These are phyloP conservation scores for Caretta caretta DNA, from an alignment of 2,113 vertebrate species.

Conservation along the genomic window DNA sequence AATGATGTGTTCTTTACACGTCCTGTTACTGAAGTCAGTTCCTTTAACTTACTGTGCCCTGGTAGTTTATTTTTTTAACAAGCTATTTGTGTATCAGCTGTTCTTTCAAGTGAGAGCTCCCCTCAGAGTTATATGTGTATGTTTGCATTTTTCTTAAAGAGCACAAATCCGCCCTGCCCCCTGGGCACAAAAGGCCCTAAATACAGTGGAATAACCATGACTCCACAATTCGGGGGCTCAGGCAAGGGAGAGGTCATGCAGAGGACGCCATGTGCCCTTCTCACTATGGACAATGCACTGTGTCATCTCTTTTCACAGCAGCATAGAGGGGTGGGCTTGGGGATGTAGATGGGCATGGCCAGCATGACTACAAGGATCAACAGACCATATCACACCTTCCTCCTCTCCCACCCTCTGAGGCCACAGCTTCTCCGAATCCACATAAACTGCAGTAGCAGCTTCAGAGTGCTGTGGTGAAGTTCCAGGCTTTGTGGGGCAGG, in stretches of 20 bases:
- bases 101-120: not conserved
- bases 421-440: not conserved
- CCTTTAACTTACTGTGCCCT: not conserved
- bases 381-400: not conserved
- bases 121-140: not conserved
- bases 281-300: not conserved
- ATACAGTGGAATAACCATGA: not conserved
- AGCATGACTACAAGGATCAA: not conserved
- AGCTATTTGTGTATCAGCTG: not conserved
- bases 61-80: not conserved
- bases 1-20: not conserved
- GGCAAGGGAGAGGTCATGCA: slow-evolving; percentile 15
- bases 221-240: not conserved
- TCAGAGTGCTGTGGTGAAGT: not conserved
- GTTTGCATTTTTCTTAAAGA: slow-evolving; percentile 34
- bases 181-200: not conserved
- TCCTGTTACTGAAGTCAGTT: not conserved
- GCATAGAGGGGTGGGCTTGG: slow-evolving; percentile 26
- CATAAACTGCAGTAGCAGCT: not conserved
- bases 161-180: not conserved
- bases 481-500: not conserved
- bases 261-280: not conserved
- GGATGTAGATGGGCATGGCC: slow-evolving; percentile 22
- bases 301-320: not conserved
- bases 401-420: not conserved